These are phyloP conservation scores for Apis dorsata DNA, from an alignment of 1,140 invertebrate genomes.

Conservation along the genomic window DNA sequence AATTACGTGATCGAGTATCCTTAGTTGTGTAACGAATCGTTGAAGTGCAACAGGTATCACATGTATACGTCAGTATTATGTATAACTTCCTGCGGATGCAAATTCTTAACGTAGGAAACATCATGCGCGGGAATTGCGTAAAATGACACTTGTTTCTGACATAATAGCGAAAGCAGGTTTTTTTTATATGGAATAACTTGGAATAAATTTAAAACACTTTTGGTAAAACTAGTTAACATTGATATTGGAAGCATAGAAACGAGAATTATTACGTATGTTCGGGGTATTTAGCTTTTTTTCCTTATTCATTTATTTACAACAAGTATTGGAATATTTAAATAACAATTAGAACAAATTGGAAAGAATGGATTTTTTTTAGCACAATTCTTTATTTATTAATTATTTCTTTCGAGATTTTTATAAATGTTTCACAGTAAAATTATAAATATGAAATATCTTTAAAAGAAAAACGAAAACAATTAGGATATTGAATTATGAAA, in stretches of 20 bases:
- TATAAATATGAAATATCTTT: too few species aligned
- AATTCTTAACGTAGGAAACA: neutral
- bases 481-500: neutral
- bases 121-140: constrained; percentile 15
- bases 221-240: neutral
- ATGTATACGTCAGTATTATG: neutral
- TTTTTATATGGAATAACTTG: neutral
- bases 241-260: neutral
- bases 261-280: too few species aligned
- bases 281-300: neutral
- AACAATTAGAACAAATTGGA: too few species aligned
- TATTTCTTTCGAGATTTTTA: too few species aligned
- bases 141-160: neutral
- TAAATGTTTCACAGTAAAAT: too few species aligned
- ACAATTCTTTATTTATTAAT: too few species aligned
- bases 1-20: neutral
- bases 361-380: too few species aligned
- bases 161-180: constrained; percentile 15
- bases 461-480: too few species aligned
- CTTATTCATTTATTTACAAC: neutral
- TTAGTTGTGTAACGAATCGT: neutral
- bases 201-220: neutral
- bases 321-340: too few species aligned
- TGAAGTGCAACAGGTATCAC: constrained; percentile 34
- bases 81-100: neutral